phyloP scores from a whole-genome alignment of 23 tunicate genomes.

The Botrylloides violaceus region DNA sequence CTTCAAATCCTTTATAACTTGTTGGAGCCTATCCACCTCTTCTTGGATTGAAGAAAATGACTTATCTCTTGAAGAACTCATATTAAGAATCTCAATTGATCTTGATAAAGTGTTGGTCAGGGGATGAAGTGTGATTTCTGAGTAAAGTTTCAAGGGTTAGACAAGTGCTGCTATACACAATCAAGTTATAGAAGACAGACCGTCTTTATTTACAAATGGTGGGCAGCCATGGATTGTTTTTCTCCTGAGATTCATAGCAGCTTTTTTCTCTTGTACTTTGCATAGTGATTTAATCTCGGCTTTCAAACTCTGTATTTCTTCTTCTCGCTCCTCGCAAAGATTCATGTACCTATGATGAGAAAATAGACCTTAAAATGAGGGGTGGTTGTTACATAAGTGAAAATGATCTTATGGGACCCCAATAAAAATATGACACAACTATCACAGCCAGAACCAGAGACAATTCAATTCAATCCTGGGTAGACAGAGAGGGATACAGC shows the following conservation, averaged over 20 bases:
- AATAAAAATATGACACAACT: too few relatives aligned
- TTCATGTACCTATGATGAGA: conserved; percentile 9
- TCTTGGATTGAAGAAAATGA: background rate
- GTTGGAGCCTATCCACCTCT: conserved; percentile 7
- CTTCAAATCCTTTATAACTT: conserved; percentile 14
- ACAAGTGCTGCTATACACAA: too few relatives aligned
- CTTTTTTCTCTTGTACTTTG: conserved; percentile 12
- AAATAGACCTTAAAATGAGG: background rate
- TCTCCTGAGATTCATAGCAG: conserved; percentile 5
- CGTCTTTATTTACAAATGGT: conserved; percentile 3
- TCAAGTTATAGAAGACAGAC: too few relatives aligned
- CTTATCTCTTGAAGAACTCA: background rate
- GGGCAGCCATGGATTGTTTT: conserved; percentile 13
- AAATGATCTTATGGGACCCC: too few relatives aligned
- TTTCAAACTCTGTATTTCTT: conserved; percentile 12
- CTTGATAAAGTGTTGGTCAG: background rate
- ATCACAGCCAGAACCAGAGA: too few relatives aligned
- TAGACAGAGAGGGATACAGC: too few relatives aligned
- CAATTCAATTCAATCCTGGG: too few relatives aligned
- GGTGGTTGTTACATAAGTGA: background rate
- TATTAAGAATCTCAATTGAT: background rate
- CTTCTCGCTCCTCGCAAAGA: conserved; percentile 19
- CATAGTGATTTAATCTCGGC: background rate
- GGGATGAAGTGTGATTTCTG: background rate
- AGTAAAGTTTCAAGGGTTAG: too few relatives aligned